Base-by-base conservation (phyloP, 2,888 invertebrate genomes). In the Troides helena region DNA sequence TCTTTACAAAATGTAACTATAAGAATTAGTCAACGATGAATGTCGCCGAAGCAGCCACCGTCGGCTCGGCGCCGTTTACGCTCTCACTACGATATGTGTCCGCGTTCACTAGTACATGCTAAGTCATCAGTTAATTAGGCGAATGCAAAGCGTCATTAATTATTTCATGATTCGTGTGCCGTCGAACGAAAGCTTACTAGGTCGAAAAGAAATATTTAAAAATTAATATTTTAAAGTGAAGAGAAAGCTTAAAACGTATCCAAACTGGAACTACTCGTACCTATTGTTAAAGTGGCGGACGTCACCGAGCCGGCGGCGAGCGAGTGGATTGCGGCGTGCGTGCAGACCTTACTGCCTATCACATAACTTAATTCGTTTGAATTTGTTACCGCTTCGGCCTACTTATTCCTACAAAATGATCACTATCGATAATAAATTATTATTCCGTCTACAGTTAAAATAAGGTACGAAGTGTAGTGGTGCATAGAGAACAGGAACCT, bases 401-500 rank as follows among this genome's bases (percentile, higher is more conserved):
- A 92, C 92, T 92, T 92, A 92, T 79, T 85, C 80, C 90, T 92
- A 92, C 90, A 78, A 90, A 92, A 92, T 91, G 90, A 88, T 90
- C 86, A 83, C 90, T 92, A 92, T 91, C 86, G 87, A 88, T 81
- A 92, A 91, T 92, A 92, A 92, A 91, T 91, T 90, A 90, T 88
- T 89, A 70, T 59, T 90, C 86, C 81, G 81, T 87, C 90, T 91
- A 92, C 85, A 87, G 87, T 91, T 88, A 90, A 85, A 89, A 85
- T 82, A 89, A 88, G 81, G 85, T 89, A 86, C 88, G 87, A 89
- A 88, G 87, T 89, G 88, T 88, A 84, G 83, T 85, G 73, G 78
- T 76, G 80, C 80, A 75, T 73, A 76, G 75, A 70, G 73, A 75
- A 70, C 72, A 72, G 73, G 72, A 70, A 72, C 74, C 74, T 74